Base-by-base conservation (phyloP, 1,140 invertebrate genomes). In the Dendrolimus kikuchii region DNA sequence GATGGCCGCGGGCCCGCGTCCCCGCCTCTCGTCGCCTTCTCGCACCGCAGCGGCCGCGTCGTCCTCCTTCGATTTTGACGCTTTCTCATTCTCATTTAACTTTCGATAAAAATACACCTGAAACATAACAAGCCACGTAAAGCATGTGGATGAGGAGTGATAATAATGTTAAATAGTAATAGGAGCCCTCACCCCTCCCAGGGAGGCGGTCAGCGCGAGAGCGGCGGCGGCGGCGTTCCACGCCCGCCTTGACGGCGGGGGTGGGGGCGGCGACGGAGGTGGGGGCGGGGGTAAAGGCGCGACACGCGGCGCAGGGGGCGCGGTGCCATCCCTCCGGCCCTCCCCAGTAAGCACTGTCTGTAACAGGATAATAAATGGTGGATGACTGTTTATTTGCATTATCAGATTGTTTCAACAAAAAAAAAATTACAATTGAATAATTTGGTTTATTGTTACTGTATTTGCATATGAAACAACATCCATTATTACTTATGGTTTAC, bases 391-490 rank as follows among this genome's bases (percentile, higher is more conserved):
- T 46, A 46, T 10, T 10, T 37, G 3, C 23, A 23, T 23, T 23
- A 23, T 23, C 23, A 23, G 23, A 23, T 23, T 23, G 23, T 23
- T 23, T 2, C 1, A 23, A 23, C 1, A 23, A 23, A 23, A 23
- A 23, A 23, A 23, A 23, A 23, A 23, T 2, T 23, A 23, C 3
- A 23, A 23, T 23, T 23, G 1, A 23, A n/a, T n/a, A n/a, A n/a
- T n/a, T n/a, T n/a, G n/a, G n/a, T n/a, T n/a, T n/a, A n/a, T n/a
- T n/a, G n/a, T n/a, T n/a, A n/a, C n/a, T 23, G 3, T 23, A 23
- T 23, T 23, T 99, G 99, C 88, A 90, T 98, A 7, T 98, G 96
- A 74, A 96, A 95, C 85, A 90, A 95, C 61, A 95, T 98, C 90
- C 90, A 92, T n/a, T 57, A 57, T 58, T 58, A 58, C 50, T 50